A percentile compares a stretch with the other conserved stretches of the same genome.
These are phyloP conservation scores for Pammene aurita DNA, from an alignment of 2,888 invertebrate species.

Conservation along the genomic window DNA sequence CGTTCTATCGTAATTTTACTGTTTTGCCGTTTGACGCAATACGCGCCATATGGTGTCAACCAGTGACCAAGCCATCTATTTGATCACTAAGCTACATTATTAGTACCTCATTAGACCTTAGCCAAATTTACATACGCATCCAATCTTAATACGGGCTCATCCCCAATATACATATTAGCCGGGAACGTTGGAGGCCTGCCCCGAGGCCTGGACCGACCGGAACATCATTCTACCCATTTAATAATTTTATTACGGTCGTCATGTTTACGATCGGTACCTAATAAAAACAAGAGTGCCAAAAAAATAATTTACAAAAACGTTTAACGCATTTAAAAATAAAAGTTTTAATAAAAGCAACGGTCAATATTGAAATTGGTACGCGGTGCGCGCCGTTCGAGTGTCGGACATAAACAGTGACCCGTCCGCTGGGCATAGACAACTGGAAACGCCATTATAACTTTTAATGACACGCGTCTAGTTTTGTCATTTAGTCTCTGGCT, in stretches of 20 bases:
- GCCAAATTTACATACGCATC: conserved; percentile 6
- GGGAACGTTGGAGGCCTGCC: background rate
- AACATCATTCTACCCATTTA: conserved; percentile 28
- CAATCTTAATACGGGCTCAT: background rate
- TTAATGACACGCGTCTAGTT: conserved; percentile 41
- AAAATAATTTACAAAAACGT: conserved; percentile 38
- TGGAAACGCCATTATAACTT: conserved; percentile 42
- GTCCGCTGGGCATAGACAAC: conserved; percentile 40
- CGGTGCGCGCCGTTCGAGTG: conserved; percentile 17
- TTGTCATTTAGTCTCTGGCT: conserved; percentile 38
- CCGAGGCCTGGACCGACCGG: background rate
- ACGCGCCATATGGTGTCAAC: background rate
- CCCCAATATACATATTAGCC: conserved; percentile 14
- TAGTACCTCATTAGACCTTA: background rate
- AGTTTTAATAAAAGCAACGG: conserved; percentile 39
- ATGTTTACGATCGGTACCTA: conserved; percentile 35
- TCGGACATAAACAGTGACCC: conserved; percentile 34
- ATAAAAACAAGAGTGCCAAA: conserved; percentile 32
- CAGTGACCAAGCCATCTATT: background rate
- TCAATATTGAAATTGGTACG: conserved; percentile 36
- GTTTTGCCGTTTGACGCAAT: too few species aligned
- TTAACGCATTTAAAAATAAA: conserved; percentile 40
- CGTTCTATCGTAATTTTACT: too few species aligned
- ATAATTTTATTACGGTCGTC: conserved; percentile 39
- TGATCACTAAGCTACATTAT: background rate